Percentiles rank a stretch among this genome's conserved stretches.
These are phyloP conservation scores for Dromiciops gliroides DNA, from an alignment of 2,113 vertebrate species.

Conservation along the genomic window DNA sequence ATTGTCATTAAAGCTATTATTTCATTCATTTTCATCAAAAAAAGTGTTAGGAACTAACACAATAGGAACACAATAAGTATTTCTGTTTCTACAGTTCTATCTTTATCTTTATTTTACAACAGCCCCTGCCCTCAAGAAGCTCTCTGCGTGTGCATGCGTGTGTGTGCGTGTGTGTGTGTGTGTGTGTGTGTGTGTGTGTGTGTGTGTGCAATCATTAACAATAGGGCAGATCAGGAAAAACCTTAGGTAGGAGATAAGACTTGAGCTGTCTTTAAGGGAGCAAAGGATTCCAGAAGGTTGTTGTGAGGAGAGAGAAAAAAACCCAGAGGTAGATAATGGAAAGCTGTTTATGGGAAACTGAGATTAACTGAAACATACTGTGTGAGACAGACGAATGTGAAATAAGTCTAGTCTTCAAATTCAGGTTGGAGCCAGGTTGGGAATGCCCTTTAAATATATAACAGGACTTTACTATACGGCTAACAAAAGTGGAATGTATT, in stretches of 20 bases:
- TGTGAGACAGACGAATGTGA: background rate
- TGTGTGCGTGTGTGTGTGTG: background rate
- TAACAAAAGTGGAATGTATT: conserved; percentile 28
- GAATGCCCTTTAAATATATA: background rate
- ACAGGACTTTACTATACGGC: conserved; percentile 1
- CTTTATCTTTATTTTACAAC: background rate
- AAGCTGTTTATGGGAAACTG: background rate
- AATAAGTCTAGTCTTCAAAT: background rate
- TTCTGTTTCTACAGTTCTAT: background rate
- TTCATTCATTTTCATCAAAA: background rate
- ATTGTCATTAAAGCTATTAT: background rate
- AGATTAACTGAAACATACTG: background rate
- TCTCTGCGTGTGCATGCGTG: background rate
- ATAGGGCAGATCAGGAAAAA: background rate
- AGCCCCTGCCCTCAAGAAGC: background rate
- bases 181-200: background rate
- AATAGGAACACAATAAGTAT: background rate
- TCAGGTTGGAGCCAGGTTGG: background rate
- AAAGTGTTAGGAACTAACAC: background rate
- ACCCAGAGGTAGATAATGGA: background rate
- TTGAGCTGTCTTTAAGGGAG: background rate
- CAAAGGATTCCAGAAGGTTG: background rate
- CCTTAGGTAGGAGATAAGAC: background rate
- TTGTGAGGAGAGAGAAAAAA: background rate
- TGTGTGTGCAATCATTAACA: background rate